Conservation (phyloP, 2,113 vertebrate species). For the Notothenia rossii region DNA sequence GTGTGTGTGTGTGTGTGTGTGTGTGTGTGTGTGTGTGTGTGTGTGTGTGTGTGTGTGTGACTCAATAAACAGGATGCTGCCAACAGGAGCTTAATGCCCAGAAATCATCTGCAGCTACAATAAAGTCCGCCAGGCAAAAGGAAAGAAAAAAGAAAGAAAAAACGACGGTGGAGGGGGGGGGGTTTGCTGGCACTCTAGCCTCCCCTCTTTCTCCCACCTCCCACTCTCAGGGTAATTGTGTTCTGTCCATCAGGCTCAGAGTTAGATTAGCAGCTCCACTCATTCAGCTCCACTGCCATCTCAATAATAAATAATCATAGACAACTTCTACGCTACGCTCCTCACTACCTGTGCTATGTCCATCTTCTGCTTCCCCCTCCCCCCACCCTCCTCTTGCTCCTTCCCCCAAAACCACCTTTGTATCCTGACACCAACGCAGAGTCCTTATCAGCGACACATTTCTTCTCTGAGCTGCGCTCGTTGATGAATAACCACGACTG, state of each 20-base stretch:
- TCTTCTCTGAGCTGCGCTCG: constrained; percentile 18
- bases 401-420: constrained; percentile 8
- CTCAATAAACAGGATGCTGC: constrained; percentile 66
- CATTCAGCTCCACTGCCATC: constrained; percentile 69
- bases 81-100: constrained; percentile 77
- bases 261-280: constrained; percentile 74
- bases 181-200: constrained; percentile 9
- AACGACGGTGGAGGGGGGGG: not conserved
- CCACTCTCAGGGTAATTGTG: constrained; percentile 67
- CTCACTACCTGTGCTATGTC: constrained; percentile 15
- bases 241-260: constrained; percentile 80
- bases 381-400: not conserved
- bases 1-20: constrained; percentile 45
- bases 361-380: not conserved
- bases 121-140: constrained; percentile 59
- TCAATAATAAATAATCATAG: constrained; percentile 74
- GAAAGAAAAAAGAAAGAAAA: constrained; percentile 19
- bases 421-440: constrained; percentile 7
- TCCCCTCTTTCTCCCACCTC: constrained; percentile 42
- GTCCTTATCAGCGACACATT: constrained; percentile 37
- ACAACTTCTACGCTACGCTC: constrained; percentile 42
- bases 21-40: constrained; percentile 32
- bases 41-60: constrained; percentile 47
- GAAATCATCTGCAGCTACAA: constrained; percentile 75
- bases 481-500: constrained; percentile 61